phyloP scores from a whole-genome alignment of 2,113 vertebrate genomes.

The Phyllostomus hastatus region DNA sequence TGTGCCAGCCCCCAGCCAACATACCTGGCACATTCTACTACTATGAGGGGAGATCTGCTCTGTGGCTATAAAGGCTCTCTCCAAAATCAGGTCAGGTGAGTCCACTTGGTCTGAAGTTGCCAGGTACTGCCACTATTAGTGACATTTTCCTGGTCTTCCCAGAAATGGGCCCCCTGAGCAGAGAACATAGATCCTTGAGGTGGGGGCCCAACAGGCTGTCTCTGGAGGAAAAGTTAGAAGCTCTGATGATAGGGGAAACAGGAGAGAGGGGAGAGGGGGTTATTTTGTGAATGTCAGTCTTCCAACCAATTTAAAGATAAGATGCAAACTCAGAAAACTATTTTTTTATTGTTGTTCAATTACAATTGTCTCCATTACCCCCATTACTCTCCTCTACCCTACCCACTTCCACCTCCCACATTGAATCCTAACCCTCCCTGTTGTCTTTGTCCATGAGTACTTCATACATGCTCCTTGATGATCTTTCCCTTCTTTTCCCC shows the following conservation, averaged over 20 bases:
- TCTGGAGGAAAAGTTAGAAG: not conserved
- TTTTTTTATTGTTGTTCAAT: too few relatives aligned
- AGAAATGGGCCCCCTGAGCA: not conserved
- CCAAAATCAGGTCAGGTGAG: not conserved
- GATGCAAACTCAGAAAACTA: not conserved
- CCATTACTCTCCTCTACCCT: too few relatives aligned
- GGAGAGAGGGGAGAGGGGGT: not conserved
- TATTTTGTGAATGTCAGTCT: not conserved
- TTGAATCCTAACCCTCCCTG: too few relatives aligned
- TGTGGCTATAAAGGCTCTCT: not conserved
- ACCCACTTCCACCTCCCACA: too few relatives aligned
- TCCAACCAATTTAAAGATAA: not conserved
- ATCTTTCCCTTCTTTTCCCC: too few relatives aligned
- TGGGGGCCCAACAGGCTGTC: not conserved
- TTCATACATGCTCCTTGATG: too few relatives aligned
- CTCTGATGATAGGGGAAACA: not conserved
- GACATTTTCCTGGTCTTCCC: not conserved
- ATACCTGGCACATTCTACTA: not conserved
- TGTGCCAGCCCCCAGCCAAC: not conserved
- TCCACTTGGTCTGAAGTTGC: not conserved
- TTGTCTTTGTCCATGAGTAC: too few relatives aligned
- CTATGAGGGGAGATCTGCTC: not conserved
- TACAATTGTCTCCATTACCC: too few relatives aligned
- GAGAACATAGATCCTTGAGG: not conserved
- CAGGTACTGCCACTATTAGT: not conserved